Conservation (phyloP, 2,113 vertebrate species). For the Calidris pygmaea region DNA sequence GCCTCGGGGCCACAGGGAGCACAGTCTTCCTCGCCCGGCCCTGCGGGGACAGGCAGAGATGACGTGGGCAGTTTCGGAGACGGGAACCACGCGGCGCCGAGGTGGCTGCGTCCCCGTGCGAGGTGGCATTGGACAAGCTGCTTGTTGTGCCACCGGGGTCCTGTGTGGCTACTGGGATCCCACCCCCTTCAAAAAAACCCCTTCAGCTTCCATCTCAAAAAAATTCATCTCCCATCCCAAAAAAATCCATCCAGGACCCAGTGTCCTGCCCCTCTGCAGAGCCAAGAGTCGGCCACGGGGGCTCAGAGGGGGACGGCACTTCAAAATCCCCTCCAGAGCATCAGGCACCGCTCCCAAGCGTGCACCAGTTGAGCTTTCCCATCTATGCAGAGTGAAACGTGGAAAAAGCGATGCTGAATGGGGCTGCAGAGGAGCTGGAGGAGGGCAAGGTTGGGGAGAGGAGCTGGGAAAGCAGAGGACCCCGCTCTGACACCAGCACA, state of each 20-base stretch:
- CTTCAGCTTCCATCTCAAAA: background rate
- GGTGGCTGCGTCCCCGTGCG: rapidly evolving
- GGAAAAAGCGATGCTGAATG: background rate
- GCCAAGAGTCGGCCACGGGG: background rate
- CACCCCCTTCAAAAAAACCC: too few relatives aligned
- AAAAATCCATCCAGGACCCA: background rate
- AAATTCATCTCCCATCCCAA: background rate
- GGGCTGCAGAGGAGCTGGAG: background rate
- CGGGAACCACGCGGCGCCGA: rapidly evolving
- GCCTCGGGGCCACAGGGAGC: constrained; percentile 76
- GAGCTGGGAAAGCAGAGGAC: background rate
- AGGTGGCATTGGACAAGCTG: background rate
- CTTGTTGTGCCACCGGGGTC: background rate
- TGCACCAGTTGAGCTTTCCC: background rate
- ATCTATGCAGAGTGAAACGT: background rate
- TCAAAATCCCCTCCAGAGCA: background rate
- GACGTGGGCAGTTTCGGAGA: background rate
- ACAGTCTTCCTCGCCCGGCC: constrained; percentile 80
- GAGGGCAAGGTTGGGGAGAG: background rate
- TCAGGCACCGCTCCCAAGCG: rapidly evolving
- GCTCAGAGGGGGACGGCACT: background rate
- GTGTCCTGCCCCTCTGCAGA: background rate
- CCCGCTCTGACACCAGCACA: rapidly evolving
- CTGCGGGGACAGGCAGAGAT: constrained; percentile 52
- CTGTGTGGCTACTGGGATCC: rapidly evolving